These are phyloP conservation scores for Fulica atra DNA, from an alignment of 2,113 vertebrate species.

Conservation along the genomic window DNA sequence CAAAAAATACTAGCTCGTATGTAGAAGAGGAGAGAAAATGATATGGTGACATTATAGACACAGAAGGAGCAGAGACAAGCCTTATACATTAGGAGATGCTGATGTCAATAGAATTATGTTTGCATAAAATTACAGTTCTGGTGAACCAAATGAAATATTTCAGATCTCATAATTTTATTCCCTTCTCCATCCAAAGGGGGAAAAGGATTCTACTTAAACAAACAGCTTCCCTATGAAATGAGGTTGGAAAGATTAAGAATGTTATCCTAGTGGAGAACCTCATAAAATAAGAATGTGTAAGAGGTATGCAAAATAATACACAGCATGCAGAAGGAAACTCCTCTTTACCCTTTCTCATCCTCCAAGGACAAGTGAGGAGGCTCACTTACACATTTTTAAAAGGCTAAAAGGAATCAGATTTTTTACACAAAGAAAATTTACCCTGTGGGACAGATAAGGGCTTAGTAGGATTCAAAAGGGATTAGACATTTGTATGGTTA, in stretches of 20 bases:
- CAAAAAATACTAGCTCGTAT: background rate
- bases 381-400: conserved; percentile 29
- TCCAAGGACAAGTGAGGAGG: conserved; percentile 6
- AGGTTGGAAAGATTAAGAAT: background rate
- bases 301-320: background rate
- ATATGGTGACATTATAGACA: background rate
- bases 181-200: background rate
- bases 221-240: background rate
- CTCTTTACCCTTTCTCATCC: background rate
- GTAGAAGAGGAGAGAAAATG: conserved; percentile 6
- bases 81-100: background rate
- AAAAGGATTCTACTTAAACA: background rate
- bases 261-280: background rate
- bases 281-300: background rate
- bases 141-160: background rate
- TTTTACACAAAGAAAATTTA: conserved; percentile 46
- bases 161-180: background rate
- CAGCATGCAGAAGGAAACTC: background rate
- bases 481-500: conserved; percentile 59
- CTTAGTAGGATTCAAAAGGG: conserved; percentile 41
- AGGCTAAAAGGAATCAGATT: background rate
- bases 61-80: background rate
- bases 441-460: conserved; percentile 45
- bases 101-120: conserved; percentile 8
- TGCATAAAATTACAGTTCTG: background rate